Percentiles rank a stretch among this genome's conserved stretches.
These are phyloP conservation scores for Formica selysi DNA, from an alignment of 1,140 invertebrate species.

Conservation along the genomic window DNA sequence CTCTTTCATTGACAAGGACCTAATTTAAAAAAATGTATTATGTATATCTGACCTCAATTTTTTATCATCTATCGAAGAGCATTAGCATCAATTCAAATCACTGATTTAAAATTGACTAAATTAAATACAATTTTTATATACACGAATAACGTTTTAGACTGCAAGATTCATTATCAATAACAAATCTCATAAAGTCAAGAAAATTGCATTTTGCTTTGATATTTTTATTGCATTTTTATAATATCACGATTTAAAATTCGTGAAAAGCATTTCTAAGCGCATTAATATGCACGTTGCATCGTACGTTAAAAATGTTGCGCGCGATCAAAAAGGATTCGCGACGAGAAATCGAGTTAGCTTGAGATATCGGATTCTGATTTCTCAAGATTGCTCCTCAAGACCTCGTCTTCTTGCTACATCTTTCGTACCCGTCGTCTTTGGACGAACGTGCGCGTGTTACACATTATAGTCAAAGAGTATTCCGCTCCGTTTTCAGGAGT, in stretches of 20 bases:
- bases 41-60: background rate
- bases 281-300: conserved; percentile 1
- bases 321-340: conserved; percentile 10
- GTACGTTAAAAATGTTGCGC: background rate
- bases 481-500: conserved; percentile 31
- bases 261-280: background rate
- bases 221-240: background rate
- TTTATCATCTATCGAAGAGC: background rate
- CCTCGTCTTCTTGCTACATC: background rate
- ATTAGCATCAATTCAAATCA: background rate
- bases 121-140: background rate
- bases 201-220: background rate
- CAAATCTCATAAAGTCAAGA: background rate
- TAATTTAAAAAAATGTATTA: background rate
- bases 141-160: background rate
- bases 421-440: conserved; percentile 12
- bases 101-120: background rate
- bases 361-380: conserved; percentile 20
- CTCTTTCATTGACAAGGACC: background rate
- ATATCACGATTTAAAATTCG: background rate
- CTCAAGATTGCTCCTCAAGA: conserved; percentile 23
- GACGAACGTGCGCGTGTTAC: conserved; percentile 27
- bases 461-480: conserved; percentile 13
- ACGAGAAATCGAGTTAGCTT: conserved; percentile 7
- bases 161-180: background rate